A percentile compares a stretch with the other conserved stretches of the same genome.
These are phyloP conservation scores for Euplexia lucipara DNA, from an alignment of 2,888 invertebrate genomes.

Conservation along the genomic window DNA sequence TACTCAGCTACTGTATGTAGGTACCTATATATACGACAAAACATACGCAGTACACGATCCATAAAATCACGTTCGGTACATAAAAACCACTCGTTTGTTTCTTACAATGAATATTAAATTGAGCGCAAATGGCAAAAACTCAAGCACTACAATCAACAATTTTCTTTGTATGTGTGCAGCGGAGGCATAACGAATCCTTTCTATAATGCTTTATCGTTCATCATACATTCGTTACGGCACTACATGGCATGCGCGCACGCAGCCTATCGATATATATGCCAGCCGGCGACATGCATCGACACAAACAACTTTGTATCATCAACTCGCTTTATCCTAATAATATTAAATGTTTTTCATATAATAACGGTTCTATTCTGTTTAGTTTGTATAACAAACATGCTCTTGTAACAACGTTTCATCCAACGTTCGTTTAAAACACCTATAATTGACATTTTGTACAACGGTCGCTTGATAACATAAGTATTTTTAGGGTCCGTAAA, in stretches of 20 bases:
- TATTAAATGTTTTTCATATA: too few relatives aligned
- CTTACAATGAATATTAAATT: conserved; percentile 61
- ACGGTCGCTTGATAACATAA: too few relatives aligned
- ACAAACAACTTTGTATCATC: conserved; percentile 16
- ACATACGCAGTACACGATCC: conserved; percentile 28
- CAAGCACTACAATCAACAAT: conserved; percentile 48
- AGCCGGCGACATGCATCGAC: conserved; percentile 30
- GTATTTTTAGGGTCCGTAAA: too few relatives aligned
- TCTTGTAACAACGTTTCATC: too few relatives aligned
- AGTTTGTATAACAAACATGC: not conserved
- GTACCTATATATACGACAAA: conserved; percentile 7
- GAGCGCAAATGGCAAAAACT: conserved; percentile 54
- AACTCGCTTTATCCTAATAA: not conserved
- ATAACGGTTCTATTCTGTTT: too few relatives aligned
- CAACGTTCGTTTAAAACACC: too few relatives aligned
- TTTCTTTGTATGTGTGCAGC: conserved; percentile 53
- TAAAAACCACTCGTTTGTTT: conserved; percentile 54
- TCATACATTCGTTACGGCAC: conserved; percentile 60
- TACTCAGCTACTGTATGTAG: too few relatives aligned
- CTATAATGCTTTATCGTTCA: conserved; percentile 58
- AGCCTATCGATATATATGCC: conserved; percentile 28
- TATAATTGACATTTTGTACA: too few relatives aligned
- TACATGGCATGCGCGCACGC: conserved; percentile 35
- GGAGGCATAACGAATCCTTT: conserved; percentile 64
- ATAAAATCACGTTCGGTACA: conserved; percentile 55